Percentiles rank a stretch among this genome's conserved stretches.
phyloP scores from a whole-genome alignment of 2,888 invertebrate species.

The Polietes domitor region DNA sequence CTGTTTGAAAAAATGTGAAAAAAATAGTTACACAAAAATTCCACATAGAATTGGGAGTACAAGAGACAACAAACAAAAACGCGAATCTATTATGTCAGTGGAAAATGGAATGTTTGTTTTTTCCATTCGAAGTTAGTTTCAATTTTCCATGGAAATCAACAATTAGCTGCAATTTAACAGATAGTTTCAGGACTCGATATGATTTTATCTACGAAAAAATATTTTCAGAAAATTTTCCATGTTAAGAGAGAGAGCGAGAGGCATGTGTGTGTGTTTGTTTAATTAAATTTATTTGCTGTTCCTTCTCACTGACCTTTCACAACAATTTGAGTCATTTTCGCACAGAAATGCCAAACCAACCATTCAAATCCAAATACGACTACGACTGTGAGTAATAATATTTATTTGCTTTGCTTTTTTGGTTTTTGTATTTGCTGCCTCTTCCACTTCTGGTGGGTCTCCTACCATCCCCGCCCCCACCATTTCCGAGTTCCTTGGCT shows the following conservation, averaged over 20 bases:
- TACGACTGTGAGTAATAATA: not conserved
- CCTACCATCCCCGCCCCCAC: not conserved
- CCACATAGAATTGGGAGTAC: not conserved
- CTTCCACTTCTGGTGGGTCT: not conserved
- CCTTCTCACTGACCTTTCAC: conserved; percentile 72
- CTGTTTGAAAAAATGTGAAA: no score
- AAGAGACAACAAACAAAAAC: not conserved
- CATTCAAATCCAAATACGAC: not conserved
- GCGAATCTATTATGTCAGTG: not conserved
- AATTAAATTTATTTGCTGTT: conserved; percentile 29
- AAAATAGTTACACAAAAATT: not conserved
- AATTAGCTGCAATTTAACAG: conserved; percentile 19
- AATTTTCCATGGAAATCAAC: conserved; percentile 12
- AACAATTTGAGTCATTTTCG: conserved; percentile 68
- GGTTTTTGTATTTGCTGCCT: not conserved
- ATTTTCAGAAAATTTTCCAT: conserved; percentile 11
- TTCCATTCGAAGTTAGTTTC: not conserved
- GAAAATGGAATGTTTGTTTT: not conserved
- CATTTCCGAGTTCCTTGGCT: not conserved
- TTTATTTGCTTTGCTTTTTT: not conserved
- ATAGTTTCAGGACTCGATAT: conserved; percentile 26
- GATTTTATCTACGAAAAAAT: conserved; percentile 2
- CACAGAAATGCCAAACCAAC: conserved; percentile 40
- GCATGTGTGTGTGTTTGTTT: conserved; percentile 10
- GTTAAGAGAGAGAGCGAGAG: not conserved